phyloP scores from a whole-genome alignment of 2,113 vertebrate genomes.

The Psittacus erithacus region DNA sequence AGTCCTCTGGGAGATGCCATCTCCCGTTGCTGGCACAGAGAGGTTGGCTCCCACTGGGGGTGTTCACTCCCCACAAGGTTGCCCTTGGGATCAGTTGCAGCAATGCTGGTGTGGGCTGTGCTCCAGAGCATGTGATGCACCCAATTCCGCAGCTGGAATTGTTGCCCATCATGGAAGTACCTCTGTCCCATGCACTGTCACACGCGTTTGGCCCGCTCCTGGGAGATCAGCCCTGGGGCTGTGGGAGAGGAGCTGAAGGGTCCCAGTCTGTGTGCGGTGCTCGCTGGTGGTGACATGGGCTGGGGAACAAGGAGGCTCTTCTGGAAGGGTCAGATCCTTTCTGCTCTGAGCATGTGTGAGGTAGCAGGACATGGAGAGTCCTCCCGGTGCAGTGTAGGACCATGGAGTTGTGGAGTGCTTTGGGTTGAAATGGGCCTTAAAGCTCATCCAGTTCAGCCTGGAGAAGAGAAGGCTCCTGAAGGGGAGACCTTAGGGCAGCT shows the following conservation, averaged over 20 bases:
- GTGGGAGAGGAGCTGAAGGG: neutral
- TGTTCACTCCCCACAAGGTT: neutral
- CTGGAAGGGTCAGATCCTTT: neutral
- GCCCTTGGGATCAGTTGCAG: neutral
- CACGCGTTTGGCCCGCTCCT: neutral
- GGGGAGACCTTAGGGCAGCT: too few relatives aligned
- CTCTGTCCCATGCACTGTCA: neutral
- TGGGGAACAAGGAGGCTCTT: neutral
- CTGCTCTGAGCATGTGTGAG: too few relatives aligned
- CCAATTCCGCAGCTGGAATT: neutral
- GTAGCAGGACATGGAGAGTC: neutral
- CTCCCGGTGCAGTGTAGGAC: neutral
- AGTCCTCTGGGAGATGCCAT: too few relatives aligned
- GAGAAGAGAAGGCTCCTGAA: too few relatives aligned
- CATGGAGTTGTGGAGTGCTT: neutral
- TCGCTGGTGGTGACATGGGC: neutral
- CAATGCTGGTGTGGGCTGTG: neutral
- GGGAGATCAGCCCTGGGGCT: neutral
- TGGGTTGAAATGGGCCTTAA: neutral
- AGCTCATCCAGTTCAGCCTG: neutral
- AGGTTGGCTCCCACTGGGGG: neutral
- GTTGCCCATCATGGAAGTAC: neutral
- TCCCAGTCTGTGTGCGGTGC: accelerated
- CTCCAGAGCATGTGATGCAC: accelerated
- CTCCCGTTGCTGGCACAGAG: neutral